Conservation (phyloP, 1,140 invertebrate genomes). For the Drusus annulatus region DNA sequence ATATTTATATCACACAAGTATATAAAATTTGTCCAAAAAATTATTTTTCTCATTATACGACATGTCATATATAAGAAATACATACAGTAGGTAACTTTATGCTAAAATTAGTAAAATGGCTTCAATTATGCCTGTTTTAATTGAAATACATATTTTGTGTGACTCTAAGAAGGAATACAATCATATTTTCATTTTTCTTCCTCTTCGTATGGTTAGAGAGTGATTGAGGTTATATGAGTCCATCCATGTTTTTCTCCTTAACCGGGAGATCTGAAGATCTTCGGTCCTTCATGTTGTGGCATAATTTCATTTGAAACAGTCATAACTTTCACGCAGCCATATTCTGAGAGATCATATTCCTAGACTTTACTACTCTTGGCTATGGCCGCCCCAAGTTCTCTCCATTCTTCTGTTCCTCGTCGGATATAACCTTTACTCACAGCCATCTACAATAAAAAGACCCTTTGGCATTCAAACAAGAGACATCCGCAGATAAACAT, state of each 20-base stretch:
- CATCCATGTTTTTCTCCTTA: too few relatives aligned
- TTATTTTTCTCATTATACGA: constrained; percentile 56
- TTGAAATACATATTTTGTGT: background rate
- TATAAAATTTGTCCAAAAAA: constrained; percentile 60
- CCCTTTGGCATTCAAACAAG: constrained; percentile 45
- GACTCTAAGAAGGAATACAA: background rate
- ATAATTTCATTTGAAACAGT: constrained; percentile 18
- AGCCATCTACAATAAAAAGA: constrained; percentile 51
- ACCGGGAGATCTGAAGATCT: too few relatives aligned
- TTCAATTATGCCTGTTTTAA: constrained; percentile 9
- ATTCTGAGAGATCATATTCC: background rate
- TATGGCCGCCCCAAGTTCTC: constrained; percentile 39
- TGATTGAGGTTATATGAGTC: too few relatives aligned
- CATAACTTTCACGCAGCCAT: background rate
- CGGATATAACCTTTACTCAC: constrained; percentile 54
- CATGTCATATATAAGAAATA: constrained; percentile 36
- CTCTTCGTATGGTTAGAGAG: too few relatives aligned
- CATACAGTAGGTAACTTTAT: constrained; percentile 10
- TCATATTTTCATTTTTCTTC: too few relatives aligned
- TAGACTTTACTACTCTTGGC: constrained; percentile 38
- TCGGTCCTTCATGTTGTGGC: too few relatives aligned
- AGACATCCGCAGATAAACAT: constrained; percentile 39
- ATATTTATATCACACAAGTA: constrained; percentile 59
- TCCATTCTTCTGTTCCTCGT: background rate
- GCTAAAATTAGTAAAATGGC: constrained; percentile 25